These are phyloP conservation scores for Prorops nasuta DNA, from an alignment of 1,140 invertebrate species.

Conservation along the genomic window DNA sequence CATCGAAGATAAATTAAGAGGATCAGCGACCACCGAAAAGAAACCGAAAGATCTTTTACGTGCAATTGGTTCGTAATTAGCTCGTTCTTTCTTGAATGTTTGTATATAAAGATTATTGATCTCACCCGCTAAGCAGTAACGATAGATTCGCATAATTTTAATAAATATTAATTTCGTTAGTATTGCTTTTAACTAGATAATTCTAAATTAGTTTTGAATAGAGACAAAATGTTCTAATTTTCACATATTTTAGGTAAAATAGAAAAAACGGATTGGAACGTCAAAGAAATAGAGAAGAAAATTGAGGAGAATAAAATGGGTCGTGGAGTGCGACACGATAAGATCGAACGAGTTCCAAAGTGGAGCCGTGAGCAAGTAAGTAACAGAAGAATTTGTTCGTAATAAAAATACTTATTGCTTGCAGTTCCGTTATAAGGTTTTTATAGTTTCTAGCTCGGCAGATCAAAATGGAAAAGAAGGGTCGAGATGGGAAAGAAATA, in stretches of 20 bases:
- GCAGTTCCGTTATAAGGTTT: slow-evolving; percentile 44
- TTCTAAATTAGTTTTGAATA: too few species aligned
- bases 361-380: slow-evolving; percentile 80
- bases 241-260: slow-evolving; percentile 66
- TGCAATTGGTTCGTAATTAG: slow-evolving; percentile 65
- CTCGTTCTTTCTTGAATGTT: neutral
- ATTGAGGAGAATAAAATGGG: slow-evolving; percentile 81
- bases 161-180: too few species aligned
- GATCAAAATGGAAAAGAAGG: slow-evolving; percentile 70
- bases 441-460: slow-evolving; percentile 77
- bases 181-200: too few species aligned
- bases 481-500: slow-evolving; percentile 59
- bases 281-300: slow-evolving; percentile 87
- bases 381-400: slow-evolving; percentile 50
- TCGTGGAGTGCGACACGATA: slow-evolving; percentile 62
- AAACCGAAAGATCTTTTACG: slow-evolving; percentile 84
- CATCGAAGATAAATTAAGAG: slow-evolving; percentile 66
- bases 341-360: slow-evolving; percentile 80
- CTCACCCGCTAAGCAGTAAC: too few species aligned
- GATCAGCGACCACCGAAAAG: slow-evolving; percentile 63
- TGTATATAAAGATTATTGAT: too few species aligned
- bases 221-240: too few species aligned
- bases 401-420: slow-evolving; percentile 26
- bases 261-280: slow-evolving; percentile 88
- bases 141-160: too few species aligned